A percentile compares a stretch with the other conserved stretches of the same genome.
phyloP scores from a whole-genome alignment of 1,140 invertebrate species.

The Drosophila virilis region DNA sequence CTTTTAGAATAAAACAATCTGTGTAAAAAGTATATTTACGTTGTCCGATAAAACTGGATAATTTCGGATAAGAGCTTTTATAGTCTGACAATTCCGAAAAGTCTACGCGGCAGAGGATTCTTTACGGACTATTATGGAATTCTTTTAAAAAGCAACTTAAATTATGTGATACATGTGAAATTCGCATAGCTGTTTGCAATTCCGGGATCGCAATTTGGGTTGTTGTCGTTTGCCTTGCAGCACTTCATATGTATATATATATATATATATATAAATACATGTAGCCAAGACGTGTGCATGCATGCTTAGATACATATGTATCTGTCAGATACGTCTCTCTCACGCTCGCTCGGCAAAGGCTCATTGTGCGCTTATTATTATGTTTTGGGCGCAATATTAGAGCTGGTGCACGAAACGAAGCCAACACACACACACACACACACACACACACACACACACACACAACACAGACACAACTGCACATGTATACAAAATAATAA shows the following conservation, averaged over 20 bases:
- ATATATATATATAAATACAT: no score
- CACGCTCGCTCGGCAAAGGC: slow-evolving; percentile 8
- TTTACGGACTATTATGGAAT: neutral
- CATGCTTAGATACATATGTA: slow-evolving; percentile 30
- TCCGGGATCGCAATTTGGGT: slow-evolving; percentile 14
- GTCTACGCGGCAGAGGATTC: no score
- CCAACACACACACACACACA: slow-evolving; percentile 33
- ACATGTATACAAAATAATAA: slow-evolving; percentile 74
- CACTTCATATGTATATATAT: neutral
- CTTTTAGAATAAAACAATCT: neutral
- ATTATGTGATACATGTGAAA: neutral
- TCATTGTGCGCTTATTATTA: slow-evolving; percentile 46
- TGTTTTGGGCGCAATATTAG: slow-evolving; percentile 57
- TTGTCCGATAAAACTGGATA: neutral
- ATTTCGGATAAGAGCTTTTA: neutral
- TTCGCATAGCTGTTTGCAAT: slow-evolving; percentile 5
- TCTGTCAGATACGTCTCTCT: slow-evolving; percentile 42
- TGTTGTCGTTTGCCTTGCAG: slow-evolving; percentile 11
- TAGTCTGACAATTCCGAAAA: no score
- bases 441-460: neutral
- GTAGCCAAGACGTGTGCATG: slow-evolving; percentile 4
- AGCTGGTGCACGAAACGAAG: slow-evolving; percentile 58
- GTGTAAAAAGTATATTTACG: neutral
- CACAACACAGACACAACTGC: slow-evolving; percentile 26
- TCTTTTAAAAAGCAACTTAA: neutral